A percentile compares a stretch with the other conserved stretches of the same genome.
phyloP scores from a whole-genome alignment of 1,140 invertebrate genomes.

The Aphidius ervi region DNA sequence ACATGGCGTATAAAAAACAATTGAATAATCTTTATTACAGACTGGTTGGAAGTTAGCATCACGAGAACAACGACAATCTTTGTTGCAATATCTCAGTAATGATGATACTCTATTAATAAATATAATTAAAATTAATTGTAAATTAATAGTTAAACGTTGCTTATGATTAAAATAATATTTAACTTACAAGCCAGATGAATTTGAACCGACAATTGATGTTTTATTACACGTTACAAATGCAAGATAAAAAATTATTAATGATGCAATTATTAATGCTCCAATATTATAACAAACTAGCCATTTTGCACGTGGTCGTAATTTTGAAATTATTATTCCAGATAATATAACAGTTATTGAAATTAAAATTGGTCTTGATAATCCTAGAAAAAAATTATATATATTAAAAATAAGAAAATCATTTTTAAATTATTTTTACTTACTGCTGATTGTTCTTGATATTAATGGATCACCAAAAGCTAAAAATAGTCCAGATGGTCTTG shows the following conservation, averaged over 20 bases:
- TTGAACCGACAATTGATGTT: slow-evolving; percentile 40
- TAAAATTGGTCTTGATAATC: slow-evolving; percentile 59
- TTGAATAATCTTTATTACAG: slow-evolving; percentile 55
- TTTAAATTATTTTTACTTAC: slow-evolving; percentile 30
- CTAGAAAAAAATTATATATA: slow-evolving; percentile 22
- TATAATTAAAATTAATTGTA: neutral
- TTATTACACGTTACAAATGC: slow-evolving; percentile 61
- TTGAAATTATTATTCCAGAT: slow-evolving; percentile 61
- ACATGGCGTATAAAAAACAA: slow-evolving; percentile 67
- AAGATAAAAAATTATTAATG: slow-evolving; percentile 55
- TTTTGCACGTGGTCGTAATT: slow-evolving; percentile 54
- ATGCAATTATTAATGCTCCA: slow-evolving; percentile 47
- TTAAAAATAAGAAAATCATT: neutral
- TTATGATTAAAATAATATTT: no score
- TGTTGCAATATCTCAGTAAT: slow-evolving; percentile 57
- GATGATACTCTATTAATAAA: slow-evolving; percentile 22
- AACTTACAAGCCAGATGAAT: slow-evolving; percentile 41
- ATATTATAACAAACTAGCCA: slow-evolving; percentile 59
- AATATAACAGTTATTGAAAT: slow-evolving; percentile 59
- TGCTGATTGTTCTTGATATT: slow-evolving; percentile 50
- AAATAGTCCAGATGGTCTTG: slow-evolving; percentile 52
- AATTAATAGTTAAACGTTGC: no score
- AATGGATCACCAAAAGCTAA: slow-evolving; percentile 57
- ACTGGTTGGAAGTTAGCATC: slow-evolving; percentile 63
- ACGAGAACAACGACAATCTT: slow-evolving; percentile 59